Evolutionary conservation across 2,888 invertebrate genomes (phyloP), one percentile per base, ranked within the genome.

Genomic region (Hyposoter dolosus): DNA sequence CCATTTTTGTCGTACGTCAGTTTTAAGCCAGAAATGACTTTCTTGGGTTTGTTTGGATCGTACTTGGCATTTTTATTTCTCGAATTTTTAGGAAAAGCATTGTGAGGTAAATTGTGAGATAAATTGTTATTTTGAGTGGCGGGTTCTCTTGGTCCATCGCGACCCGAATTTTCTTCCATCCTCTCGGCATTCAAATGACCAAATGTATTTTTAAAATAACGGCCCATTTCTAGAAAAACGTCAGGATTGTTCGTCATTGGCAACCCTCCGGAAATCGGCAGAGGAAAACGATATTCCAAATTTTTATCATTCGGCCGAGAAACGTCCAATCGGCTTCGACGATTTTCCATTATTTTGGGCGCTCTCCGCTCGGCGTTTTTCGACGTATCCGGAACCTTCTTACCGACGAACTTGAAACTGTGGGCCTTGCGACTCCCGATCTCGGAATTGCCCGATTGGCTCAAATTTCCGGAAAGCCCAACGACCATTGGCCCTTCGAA

Each of bases 401-500:
- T 79, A 6, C 69, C 82, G 0, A 75, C 32, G 10, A 79, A 71
- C 32, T 69, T 56, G 53, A 82, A 71, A 56, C 69, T 40, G 10
- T 71, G 63, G 0, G 28, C 32, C 2, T 23, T 78, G 10, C 35
- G 45, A 2, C 40, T 10, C 0, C n/a, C 60, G 17, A 35, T 15
- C 15, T 35, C 50, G 0, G 32, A 17, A 10, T 71, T 50, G 10
- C 12, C 17, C 10, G 43, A 35, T 17, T 66, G 28, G 15, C 35
- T 76, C 43, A 47, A 19, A 17, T 66, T 68, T 1, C 65, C 83
- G 15, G 81, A 50, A n/a, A 83, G n/a, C 3, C 69, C 87, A n/a
- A 83, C 84, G n/a, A 83, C 45, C 81, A 88, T 84, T 10, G 88
- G 86, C 0, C 88, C 88, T 43, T 88, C 88, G 53, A 88, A 88